Conservation (phyloP, 1,140 invertebrate species). For the Zaprionus capensis region DNA sequence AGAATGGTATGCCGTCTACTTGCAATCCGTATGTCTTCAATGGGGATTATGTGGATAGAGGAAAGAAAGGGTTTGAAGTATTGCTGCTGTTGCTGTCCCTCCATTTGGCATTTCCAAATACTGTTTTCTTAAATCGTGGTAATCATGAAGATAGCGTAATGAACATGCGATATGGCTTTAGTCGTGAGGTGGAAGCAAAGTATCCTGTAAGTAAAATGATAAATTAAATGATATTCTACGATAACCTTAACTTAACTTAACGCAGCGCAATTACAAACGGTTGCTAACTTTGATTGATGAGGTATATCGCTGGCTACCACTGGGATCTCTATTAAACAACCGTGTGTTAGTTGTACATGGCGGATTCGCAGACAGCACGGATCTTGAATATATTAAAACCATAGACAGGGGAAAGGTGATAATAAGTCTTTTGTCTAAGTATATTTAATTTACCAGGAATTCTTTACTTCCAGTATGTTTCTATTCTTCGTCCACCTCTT, state of each 20-base stretch:
- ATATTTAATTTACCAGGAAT: background rate
- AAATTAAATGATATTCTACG: background rate
- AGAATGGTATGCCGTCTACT: conserved; percentile 95
- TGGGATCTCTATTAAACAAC: conserved; percentile 94
- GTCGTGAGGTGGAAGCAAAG: conserved; percentile 94
- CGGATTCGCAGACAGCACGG: conserved; percentile 93
- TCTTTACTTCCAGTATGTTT: conserved; percentile 88
- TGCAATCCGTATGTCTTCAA: conserved; percentile 97
- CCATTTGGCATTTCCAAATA: conserved; percentile 92
- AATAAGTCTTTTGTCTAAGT: background rate
- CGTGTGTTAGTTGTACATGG: conserved; percentile 95
- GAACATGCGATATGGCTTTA: conserved; percentile 96
- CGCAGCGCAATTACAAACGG: conserved; percentile 87
- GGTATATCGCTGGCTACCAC: conserved; percentile 94
- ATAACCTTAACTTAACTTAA: background rate
- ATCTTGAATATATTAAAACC: conserved; percentile 90
- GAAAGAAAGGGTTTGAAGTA: conserved; percentile 93
- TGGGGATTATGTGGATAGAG: conserved; percentile 96
- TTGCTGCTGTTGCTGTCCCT: conserved; percentile 91
- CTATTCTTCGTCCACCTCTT: conserved; percentile 91
- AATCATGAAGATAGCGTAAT: conserved; percentile 97
- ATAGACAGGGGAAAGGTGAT: conserved; percentile 92
- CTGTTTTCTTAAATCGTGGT: conserved; percentile 94
- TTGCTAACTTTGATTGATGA: conserved; percentile 93
- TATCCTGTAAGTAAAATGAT: conserved; percentile 89